phyloP scores from a whole-genome alignment of 2,113 vertebrate genomes.

The Chloroceryle aenea region DNA sequence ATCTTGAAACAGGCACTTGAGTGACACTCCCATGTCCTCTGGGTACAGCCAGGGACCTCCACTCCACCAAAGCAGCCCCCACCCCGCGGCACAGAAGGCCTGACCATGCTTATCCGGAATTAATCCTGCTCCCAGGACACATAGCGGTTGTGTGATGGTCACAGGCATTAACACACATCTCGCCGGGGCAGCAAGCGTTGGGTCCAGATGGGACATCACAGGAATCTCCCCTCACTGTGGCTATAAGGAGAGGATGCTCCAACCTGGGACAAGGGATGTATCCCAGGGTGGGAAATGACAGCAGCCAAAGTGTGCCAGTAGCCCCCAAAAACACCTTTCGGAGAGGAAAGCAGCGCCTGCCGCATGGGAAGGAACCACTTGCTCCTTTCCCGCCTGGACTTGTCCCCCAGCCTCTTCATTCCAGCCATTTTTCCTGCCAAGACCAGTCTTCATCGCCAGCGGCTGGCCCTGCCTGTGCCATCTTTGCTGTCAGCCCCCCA shows the following conservation, averaged over 20 bases:
- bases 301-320: neutral
- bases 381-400: conserved; percentile 38
- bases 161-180: neutral
- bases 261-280: rapidly evolving
- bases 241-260: neutral
- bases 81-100: neutral
- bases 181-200: rapidly evolving
- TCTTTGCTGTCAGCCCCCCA: rapidly evolving
- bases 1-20: rapidly evolving
- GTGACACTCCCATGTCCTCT: neutral
- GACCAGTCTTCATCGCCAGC: neutral
- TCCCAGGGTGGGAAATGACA: neutral
- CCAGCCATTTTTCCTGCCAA: conserved; percentile 42
- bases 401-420: conserved; percentile 56
- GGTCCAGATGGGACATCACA: neutral
- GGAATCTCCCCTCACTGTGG: neutral
- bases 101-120: neutral
- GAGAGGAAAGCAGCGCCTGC: neutral
- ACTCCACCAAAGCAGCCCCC: neutral
- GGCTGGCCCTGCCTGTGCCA: neutral
- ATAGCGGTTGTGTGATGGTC: neutral
- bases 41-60: neutral
- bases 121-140: neutral
- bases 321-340: neutral
- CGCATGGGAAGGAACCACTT: neutral